Base-by-base conservation (phyloP, 1,140 invertebrate species). In the Drosophila serrata region DNA sequence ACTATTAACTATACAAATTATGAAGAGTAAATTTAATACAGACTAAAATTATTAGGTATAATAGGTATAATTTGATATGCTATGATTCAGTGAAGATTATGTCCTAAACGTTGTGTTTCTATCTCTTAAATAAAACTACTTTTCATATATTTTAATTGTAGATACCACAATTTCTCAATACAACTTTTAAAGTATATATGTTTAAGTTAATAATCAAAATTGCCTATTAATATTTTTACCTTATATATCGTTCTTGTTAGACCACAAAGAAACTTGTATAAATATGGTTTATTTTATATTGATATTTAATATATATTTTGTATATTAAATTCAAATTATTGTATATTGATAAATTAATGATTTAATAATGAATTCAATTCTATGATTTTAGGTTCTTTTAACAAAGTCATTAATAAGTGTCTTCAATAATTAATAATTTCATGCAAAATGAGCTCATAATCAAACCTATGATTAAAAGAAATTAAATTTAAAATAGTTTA, bases 1-100 rank as follows among this genome's bases (percentile, higher is more conserved):
- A 63, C 63, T 37, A 46, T 15, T 13, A 51, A 43, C 37, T 31
- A 60, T 42, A 46, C 40, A 40, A 39, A 31, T 58, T 17, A 59
- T 62, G 24, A 17, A 51, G 4, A 35, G 12, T 33, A 3, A 3
- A 19, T 33, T 19, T 15, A 19, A 13, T 13, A 8, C 11, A 33
- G 6, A 51, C 13, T 29, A 3, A 33, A 33, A 31, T 51, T 51
- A 19, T 8, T 33, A 51, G 17, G 29, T 53, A n/a, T 53, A 22
- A 22, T 15, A 35, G 49, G 4, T 19, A 33, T 2, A 19, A 33
- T 33, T 51, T 31, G 17, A 51, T 3, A 8, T 7, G n/a, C 24
- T 11, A 6, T 29, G 3, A 31, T 19, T 31, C 3, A 49, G 11
- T 49, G 11, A 31, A n/a, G 1, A 12, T 11, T 49, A 49, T 19